Evolutionary conservation across 1,140 invertebrate species (phyloP).

Genomic region (Ooceraea biroi): DNA sequence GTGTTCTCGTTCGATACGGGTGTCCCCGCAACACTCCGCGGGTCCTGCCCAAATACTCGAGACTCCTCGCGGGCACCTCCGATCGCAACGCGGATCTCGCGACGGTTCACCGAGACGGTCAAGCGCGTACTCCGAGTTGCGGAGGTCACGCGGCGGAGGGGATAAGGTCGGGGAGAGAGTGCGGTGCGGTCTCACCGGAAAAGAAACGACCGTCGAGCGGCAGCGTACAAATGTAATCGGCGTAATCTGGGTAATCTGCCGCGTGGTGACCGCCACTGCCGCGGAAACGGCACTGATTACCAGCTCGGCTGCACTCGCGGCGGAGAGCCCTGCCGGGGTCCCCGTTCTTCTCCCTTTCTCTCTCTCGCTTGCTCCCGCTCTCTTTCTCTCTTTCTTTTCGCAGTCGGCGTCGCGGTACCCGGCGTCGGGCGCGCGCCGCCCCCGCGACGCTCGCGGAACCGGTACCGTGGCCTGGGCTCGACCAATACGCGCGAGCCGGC

Average conservation of each 20-base stretch:
- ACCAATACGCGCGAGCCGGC: conserved; percentile 73
- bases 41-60: background rate
- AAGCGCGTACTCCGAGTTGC: conserved; percentile 9
- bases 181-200: conserved; percentile 25
- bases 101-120: conserved; percentile 14
- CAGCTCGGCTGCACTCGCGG: conserved; percentile 75
- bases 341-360: conserved; percentile 50
- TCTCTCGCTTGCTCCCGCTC: conserved; percentile 15
- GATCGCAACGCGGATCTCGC: background rate
- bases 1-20: background rate
- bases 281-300: conserved; percentile 86
- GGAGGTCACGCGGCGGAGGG: conserved; percentile 6
- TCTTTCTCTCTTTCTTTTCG: conserved; percentile 61
- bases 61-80: background rate
- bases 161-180: conserved; percentile 34
- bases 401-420: conserved; percentile 68
- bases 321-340: conserved; percentile 72
- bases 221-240: conserved; percentile 39
- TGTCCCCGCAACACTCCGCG: too few species aligned
- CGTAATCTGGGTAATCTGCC: conserved; percentile 77
- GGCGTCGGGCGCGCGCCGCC: conserved; percentile 75
- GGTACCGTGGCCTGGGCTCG: conserved; percentile 74
- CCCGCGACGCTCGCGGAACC: conserved; percentile 80
- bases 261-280: conserved; percentile 83
- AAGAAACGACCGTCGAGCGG: conserved; percentile 52